A percentile compares a stretch with the other conserved stretches of the same genome.
Evolutionary conservation across 2,797 vertebrate genomes (phyloP).

Genomic region (Ispidina picta): DNA sequence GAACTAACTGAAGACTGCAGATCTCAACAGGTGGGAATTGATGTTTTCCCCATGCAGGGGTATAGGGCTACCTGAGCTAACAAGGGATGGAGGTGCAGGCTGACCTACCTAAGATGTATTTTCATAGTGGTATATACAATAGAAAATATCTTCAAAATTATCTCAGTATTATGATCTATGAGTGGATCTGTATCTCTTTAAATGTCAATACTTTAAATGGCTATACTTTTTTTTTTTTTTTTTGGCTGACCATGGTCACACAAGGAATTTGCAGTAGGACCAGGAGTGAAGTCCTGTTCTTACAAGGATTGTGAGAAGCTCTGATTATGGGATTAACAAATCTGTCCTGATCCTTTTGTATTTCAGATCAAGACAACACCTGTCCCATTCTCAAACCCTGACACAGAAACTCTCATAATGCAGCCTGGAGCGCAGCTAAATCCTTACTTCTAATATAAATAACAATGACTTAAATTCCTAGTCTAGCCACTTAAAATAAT

Average conservation of each 20-base stretch:
- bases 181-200: background rate
- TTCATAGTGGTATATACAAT: background rate
- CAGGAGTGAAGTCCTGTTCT: background rate
- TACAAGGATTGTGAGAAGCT: background rate
- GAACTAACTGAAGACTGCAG: background rate
- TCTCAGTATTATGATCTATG: background rate
- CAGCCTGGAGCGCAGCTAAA: background rate
- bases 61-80: background rate
- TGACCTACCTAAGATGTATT: background rate
- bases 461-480: slow-evolving; percentile 30
- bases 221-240: background rate
- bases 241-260: background rate
- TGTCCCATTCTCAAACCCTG: background rate
- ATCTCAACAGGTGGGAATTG: background rate
- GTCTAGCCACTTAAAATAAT: slow-evolving; percentile 23
- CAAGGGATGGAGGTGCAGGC: background rate
- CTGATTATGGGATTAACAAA: background rate
- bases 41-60: background rate
- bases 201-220: background rate
- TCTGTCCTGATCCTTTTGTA: background rate
- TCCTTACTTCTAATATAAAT: slow-evolving; percentile 23
- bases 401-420: background rate
- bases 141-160: background rate
- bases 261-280: background rate
- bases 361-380: slow-evolving; percentile 16